phyloP scores from a whole-genome alignment of 2,888 invertebrate species.

The Druceiella hillmani region DNA sequence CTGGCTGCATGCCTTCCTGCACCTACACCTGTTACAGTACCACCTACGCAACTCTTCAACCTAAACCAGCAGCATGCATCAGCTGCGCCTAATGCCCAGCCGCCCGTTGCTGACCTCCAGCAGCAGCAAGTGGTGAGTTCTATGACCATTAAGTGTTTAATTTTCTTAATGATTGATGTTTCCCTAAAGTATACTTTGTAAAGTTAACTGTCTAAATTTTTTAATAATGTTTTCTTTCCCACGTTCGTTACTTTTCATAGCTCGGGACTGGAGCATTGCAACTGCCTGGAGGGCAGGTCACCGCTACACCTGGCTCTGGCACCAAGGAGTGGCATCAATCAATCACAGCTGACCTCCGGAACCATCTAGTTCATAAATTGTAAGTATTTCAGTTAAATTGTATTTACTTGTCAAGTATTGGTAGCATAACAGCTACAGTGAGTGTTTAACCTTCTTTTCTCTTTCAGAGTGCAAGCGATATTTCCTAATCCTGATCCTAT shows the following conservation, averaged over 20 bases:
- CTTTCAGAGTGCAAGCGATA: constrained; percentile 90
- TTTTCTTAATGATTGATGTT: neutral
- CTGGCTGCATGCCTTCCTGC: constrained; percentile 30
- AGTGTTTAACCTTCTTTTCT: too few relatives aligned
- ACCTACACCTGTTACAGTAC: constrained; percentile 26
- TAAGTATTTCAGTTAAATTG: too few relatives aligned
- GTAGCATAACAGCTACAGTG: too few relatives aligned
- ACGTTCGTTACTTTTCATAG: constrained; percentile 29
- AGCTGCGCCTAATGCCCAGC: constrained; percentile 28
- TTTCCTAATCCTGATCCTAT: constrained; percentile 97
- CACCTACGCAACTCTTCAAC: constrained; percentile 35
- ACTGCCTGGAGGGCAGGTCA: constrained; percentile 61
- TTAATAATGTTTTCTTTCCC: too few relatives aligned
- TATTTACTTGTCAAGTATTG: too few relatives aligned
- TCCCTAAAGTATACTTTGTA: too few relatives aligned
- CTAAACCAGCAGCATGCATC: constrained; percentile 30
- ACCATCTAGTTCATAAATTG: constrained; percentile 98
- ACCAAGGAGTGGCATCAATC: constrained; percentile 97
- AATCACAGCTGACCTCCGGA: constrained; percentile 94
- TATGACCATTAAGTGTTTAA: constrained; percentile 5
- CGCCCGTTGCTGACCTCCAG: constrained; percentile 32
- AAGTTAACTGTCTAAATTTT: constrained; percentile 5
- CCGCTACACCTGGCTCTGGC: constrained; percentile 75
- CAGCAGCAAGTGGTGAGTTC: constrained; percentile 32
- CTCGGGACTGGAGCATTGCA: constrained; percentile 57